These are phyloP conservation scores for Chalcosyrphus nemorum DNA, from an alignment of 2,888 invertebrate species.

Conservation along the genomic window DNA sequence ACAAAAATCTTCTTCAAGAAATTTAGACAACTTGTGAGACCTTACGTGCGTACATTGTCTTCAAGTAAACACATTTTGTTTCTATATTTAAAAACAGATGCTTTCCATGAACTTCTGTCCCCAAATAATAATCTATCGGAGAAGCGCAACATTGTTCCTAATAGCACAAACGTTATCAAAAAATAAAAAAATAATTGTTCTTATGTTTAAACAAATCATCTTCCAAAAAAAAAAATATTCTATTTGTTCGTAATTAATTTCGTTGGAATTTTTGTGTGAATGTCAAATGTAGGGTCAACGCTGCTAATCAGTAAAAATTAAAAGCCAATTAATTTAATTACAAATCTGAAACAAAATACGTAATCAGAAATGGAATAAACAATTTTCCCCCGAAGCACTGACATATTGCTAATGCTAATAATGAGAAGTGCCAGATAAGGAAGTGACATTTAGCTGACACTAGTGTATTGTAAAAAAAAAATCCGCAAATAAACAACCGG, in stretches of 20 bases:
- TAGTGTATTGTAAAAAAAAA: no score
- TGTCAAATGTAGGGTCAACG: conserved; percentile 19
- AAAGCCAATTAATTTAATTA: conserved; percentile 81
- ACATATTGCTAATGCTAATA: neutral
- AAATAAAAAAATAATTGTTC: conserved; percentile 9
- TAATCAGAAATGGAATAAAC: neutral
- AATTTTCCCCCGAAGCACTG: neutral
- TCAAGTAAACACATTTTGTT: no score
- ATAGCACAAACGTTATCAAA: conserved; percentile 8
- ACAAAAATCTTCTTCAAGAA: no score
- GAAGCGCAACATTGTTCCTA: no score
- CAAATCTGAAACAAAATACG: conserved; percentile 75
- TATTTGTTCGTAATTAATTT: conserved; percentile 51
- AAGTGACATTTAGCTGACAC: neutral
- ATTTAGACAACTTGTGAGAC: no score
- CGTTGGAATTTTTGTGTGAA: conserved; percentile 28
- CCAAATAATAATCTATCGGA: no score
- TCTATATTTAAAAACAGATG: no score
- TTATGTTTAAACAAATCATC: conserved; percentile 45
- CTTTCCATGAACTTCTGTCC: no score
- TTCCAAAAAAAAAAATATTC: conserved; percentile 19
- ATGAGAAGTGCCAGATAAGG: conserved; percentile 6
- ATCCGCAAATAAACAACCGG: no score
- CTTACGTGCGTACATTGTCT: no score
- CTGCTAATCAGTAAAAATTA: conserved; percentile 77